Evolutionary conservation across 2,113 vertebrate genomes (phyloP).

Genomic region (Cisticola juncidis): DNA sequence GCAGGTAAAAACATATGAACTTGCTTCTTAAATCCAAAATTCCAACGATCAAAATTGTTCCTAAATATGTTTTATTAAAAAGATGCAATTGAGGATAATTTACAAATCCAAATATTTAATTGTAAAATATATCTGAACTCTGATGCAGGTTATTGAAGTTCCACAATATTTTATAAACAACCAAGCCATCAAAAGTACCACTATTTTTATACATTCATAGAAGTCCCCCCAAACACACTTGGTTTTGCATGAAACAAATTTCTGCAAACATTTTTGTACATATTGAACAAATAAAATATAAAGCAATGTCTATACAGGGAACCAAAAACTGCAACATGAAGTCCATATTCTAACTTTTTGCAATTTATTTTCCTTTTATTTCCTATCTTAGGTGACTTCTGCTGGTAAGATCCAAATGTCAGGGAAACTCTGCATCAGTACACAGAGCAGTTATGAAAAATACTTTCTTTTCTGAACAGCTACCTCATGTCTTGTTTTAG

Average conservation of each 20-base stretch:
- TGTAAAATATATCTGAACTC: not conserved
- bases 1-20: not conserved
- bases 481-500: not conserved
- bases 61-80: not conserved
- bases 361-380: not conserved
- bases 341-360: not conserved
- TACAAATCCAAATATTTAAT: not conserved
- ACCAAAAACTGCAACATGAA: not conserved
- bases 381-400: not conserved
- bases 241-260: not conserved
- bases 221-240: not conserved
- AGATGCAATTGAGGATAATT: not conserved
- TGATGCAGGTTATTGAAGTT: not conserved
- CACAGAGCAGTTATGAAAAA: not conserved
- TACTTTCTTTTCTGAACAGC: not conserved
- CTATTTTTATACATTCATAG: not conserved
- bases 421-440: not conserved
- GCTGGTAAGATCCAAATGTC: not conserved
- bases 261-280: not conserved
- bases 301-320: not conserved
- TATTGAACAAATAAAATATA: not conserved
- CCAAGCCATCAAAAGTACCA: not conserved
- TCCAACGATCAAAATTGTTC: not conserved
- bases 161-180: not conserved
- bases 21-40: not conserved